These are phyloP conservation scores for Spermophilus dauricus DNA, from an alignment of 2,113 vertebrate species.

Conservation along the genomic window DNA sequence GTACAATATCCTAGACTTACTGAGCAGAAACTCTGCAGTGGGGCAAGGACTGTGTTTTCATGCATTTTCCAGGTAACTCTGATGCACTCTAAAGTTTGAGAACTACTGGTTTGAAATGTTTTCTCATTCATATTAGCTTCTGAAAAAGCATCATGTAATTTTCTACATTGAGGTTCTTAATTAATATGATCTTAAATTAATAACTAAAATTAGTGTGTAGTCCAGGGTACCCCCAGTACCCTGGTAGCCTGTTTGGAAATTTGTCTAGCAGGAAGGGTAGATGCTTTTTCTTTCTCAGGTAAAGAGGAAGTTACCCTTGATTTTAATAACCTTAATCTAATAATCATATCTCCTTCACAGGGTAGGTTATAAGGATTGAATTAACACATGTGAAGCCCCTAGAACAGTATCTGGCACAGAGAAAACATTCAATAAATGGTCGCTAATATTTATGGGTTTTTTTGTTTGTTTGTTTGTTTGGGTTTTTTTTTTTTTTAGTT, in stretches of 20 bases:
- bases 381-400: slow-evolving; percentile 2
- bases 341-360: neutral
- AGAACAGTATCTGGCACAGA: neutral
- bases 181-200: slow-evolving; percentile 40
- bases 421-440: slow-evolving; percentile 13
- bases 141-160: slow-evolving; percentile 32
- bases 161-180: slow-evolving; percentile 57
- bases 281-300: slow-evolving; percentile 17
- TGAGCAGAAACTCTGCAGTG: neutral
- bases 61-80: neutral
- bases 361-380: neutral
- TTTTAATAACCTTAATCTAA: slow-evolving; percentile 36
- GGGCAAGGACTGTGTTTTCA: neutral
- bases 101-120: neutral
- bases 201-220: neutral
- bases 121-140: slow-evolving; percentile 48
- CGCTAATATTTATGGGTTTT: neutral
- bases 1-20: neutral
- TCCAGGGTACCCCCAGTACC: neutral
- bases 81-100: neutral
- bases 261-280: neutral
- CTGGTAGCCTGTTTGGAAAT: neutral
- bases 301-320: slow-evolving; percentile 2
- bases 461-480: neutral
- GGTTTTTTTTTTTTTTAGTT: neutral